Evolutionary conservation across 2,888 invertebrate species (phyloP), one percentile per base, ranked within the genome.

Genomic region (Sericinus montela): DNA sequence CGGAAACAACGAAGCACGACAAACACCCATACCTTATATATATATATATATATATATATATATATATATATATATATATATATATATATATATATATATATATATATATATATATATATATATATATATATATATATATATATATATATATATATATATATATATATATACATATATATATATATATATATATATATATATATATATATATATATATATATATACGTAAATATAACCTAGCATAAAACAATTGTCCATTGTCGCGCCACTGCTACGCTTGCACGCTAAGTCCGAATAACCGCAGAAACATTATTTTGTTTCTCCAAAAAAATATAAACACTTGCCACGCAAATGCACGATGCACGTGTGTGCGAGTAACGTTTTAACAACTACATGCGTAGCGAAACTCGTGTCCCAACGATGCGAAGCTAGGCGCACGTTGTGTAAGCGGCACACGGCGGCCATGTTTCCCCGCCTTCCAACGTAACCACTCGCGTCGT

Each of bases 361-460:
- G 41, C 42, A 48, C 48, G 42, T 23, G 15, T 23, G 35, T 39
- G 35, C 35, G 44, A 29, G 48, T 45, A 19, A 7, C 34, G 5
- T 16, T 25, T 30, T n/a, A n/a, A 42, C 40, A 32, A 42, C 41
- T 30, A 45, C 50, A 45, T 25, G 13, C 44, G 11, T 35, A 28
- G 41, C 29, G 30, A 16, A 35, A 13, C 44, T 15, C 42, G 45
- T 45, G 50, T 30, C 10, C 35, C 23, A 32, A 41, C 50, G 16
- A 15, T 16, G 45, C 50, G 45, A 45, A 41, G 45, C 50, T 45
- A 49, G 39, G 50, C 37, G 38, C 50, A 51, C 50, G 50, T 42
- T 45, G 50, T 41, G 50, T 51, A 41, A 37, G 32, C 13, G 34
- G 37, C 45, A 38, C 45, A 51, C 50, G 50, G 50, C 50, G 37